A percentile compares a stretch with the other conserved stretches of the same genome.
Evolutionary conservation across 2,888 invertebrate species (phyloP).

Genomic region (Timema podura): DNA sequence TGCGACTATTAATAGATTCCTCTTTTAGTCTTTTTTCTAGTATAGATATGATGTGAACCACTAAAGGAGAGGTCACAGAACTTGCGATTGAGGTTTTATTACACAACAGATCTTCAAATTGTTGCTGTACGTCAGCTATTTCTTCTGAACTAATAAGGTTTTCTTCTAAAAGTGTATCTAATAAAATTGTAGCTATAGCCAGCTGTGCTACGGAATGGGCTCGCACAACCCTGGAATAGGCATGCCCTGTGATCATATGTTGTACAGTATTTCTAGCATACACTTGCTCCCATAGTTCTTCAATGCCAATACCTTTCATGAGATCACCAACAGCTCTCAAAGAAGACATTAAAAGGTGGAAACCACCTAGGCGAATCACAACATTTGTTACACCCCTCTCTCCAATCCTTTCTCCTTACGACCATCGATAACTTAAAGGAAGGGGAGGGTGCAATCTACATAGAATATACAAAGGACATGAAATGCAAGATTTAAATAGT

Average conservation of each 20-base stretch:
- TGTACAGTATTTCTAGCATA: neutral
- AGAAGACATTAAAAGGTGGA: neutral
- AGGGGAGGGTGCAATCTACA: too few relatives aligned
- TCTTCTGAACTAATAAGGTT: too few relatives aligned
- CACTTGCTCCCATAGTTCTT: neutral
- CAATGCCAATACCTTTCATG: neutral
- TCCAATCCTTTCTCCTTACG: too few relatives aligned
- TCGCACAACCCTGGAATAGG: neutral
- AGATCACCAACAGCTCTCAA: neutral
- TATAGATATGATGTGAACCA: too few relatives aligned
- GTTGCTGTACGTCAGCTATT: neutral
- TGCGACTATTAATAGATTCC: neutral
- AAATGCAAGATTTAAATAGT: too few relatives aligned
- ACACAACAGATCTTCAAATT: neutral
- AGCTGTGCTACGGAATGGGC: neutral
- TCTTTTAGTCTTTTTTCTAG: neutral
- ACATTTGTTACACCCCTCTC: too few relatives aligned
- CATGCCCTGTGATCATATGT: neutral
- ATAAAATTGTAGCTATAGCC: too few relatives aligned
- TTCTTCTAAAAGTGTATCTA: too few relatives aligned
- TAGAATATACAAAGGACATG: too few relatives aligned
- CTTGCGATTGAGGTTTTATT: too few relatives aligned
- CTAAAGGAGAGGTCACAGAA: too few relatives aligned
- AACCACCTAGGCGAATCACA: neutral
- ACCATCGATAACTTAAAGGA: too few relatives aligned